Conservation (phyloP, 2,113 vertebrate genomes). For the Centrocercus urophasianus region DNA sequence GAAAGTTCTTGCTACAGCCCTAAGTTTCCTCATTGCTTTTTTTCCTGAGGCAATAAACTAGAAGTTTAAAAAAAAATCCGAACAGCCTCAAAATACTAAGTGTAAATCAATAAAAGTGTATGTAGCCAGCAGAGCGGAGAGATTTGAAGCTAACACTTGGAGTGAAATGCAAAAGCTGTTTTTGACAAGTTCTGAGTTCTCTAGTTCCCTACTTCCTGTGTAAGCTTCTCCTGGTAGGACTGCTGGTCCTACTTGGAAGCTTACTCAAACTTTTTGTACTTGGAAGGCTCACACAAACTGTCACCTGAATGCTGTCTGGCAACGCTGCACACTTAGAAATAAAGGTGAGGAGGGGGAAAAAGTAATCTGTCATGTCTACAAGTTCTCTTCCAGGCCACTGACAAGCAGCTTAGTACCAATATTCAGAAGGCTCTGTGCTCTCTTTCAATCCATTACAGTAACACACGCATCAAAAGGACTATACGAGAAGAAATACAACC, state of each 20-base stretch:
- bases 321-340: background rate
- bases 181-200: background rate
- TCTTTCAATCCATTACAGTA: background rate
- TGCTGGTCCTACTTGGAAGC: no score
- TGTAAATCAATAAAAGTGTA: background rate
- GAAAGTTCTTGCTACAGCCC: background rate
- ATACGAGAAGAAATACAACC: background rate
- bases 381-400: background rate
- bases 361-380: background rate
- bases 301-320: background rate
- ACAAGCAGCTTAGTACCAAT: background rate
- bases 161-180: background rate
- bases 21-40: background rate
- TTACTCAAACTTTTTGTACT: background rate
- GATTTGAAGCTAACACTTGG: background rate
- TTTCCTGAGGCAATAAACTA: background rate
- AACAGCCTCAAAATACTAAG: background rate
- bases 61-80: rapidly evolving
- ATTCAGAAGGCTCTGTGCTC: background rate
- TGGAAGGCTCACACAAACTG: background rate
- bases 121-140: background rate
- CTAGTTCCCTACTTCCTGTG: background rate
- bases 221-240: background rate
- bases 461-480: background rate
- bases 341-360: background rate